These are phyloP conservation scores for Pomatostomus ruficeps DNA, from an alignment of 2,113 vertebrate genomes.

Conservation along the genomic window DNA sequence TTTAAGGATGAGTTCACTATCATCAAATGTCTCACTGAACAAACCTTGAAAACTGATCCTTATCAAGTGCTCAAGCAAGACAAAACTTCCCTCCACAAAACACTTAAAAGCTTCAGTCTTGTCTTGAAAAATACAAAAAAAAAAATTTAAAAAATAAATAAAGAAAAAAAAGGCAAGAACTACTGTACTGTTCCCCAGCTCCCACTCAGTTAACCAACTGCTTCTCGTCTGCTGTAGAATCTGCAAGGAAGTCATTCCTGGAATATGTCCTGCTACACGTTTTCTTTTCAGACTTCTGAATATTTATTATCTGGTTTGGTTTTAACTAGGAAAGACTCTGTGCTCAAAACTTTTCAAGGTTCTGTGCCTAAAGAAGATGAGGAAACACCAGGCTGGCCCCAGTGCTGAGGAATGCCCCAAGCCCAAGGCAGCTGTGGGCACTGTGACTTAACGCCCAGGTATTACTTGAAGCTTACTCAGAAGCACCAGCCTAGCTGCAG, in stretches of 20 bases:
- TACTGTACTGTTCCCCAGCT: background rate
- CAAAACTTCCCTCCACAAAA: conserved; percentile 28
- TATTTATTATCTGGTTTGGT: background rate
- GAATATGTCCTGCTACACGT: background rate
- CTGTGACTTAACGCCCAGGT: rapidly evolving
- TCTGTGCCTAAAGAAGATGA: background rate
- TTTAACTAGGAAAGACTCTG: background rate
- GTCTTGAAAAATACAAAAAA: background rate
- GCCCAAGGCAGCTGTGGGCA: background rate
- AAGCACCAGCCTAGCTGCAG: background rate
- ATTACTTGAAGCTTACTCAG: background rate
- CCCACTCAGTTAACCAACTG: background rate
- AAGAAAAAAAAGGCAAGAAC: background rate
- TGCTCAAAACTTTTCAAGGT: background rate
- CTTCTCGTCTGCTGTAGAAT: background rate
- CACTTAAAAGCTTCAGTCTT: background rate
- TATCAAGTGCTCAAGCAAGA: background rate
- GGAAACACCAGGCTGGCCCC: background rate
- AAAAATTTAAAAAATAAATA: background rate
- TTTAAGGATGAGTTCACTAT: conserved; percentile 25
- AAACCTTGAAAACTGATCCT: conserved; percentile 9
- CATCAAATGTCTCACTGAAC: background rate
- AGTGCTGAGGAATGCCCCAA: background rate
- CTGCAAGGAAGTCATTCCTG: background rate
- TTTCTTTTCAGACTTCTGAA: background rate